phyloP scores from a whole-genome alignment of 2,113 vertebrate genomes.

The Scomber scombrus region DNA sequence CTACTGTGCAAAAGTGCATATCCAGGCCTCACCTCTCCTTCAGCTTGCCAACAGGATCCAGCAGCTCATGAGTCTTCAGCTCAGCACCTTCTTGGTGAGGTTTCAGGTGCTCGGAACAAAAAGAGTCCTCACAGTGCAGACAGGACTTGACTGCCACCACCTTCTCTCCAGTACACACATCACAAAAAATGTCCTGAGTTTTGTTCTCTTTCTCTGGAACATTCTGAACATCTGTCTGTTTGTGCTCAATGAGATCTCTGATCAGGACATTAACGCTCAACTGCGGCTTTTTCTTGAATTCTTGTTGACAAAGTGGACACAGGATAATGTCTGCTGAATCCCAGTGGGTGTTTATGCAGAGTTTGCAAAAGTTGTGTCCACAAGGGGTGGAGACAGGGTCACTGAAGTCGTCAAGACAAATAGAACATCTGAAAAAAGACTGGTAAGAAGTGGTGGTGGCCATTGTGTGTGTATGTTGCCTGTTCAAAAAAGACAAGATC shows the following conservation, averaged over 20 bases:
- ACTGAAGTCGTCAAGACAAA: conserved; percentile 8
- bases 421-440: background rate
- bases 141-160: conserved; percentile 1
- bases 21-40: conserved; percentile 12
- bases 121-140: conserved; percentile 23
- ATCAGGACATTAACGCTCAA: background rate
- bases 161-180: background rate
- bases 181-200: background rate
- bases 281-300: background rate
- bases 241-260: conserved; percentile 9
- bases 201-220: background rate
- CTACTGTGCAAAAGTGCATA: too few species aligned
- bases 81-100: background rate
- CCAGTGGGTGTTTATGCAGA: conserved; percentile 22
- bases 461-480: background rate
- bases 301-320: conserved; percentile 24
- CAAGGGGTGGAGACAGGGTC: background rate
- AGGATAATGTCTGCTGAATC: background rate
- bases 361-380: conserved; percentile 29
- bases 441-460: background rate
- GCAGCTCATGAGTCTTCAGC: conserved; percentile 13
- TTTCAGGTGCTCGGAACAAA: conserved; percentile 11
- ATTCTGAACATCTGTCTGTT: background rate
- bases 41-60: conserved; percentile 14
- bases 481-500: background rate